Evolutionary conservation across 2,888 invertebrate species (phyloP), one percentile per base, ranked within the genome.

Genomic region (Bellardia pandia): DNA sequence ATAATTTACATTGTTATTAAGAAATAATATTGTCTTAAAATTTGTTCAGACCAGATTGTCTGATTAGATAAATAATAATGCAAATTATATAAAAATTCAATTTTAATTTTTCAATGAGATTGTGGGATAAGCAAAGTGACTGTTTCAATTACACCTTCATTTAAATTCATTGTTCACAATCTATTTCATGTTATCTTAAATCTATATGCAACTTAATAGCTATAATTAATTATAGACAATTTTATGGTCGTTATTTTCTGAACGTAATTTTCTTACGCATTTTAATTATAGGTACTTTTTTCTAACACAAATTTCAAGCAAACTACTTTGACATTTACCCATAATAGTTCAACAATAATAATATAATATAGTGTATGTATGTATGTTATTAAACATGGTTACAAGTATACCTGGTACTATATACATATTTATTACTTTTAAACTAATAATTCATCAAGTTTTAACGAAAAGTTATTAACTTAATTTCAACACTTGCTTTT

Each of bases 401-500:
- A n/a, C n/a, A n/a, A n/a, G n/a, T n/a, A n/a, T n/a, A n/a, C n/a
- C n/a, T n/a, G n/a, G n/a, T n/a, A n/a, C n/a, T n/a, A n/a, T n/a
- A n/a, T n/a, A n/a, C n/a, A n/a, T n/a, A n/a, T n/a, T n/a, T n/a
- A n/a, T n/a, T n/a, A n/a, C n/a, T n/a, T n/a, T n/a, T n/a, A n/a
- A n/a, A n/a, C n/a, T 75, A 58, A 81, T 75, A 81, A 74, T 75
- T 74, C n/a, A 75, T 81, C 56, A 60, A 75, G 45, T 75, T 75
- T 66, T 37, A 74, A 68, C 42, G 42, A 69, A 76, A 76, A 76
- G 53, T 76, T 76, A 71, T 85, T 87, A 84, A 81, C 81, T 74
- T 72, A 81, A 68, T 85, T 86, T 87, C 87, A 87, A 85, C 85
- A 81, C 81, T 81, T 64, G 45, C 40, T 69, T 7, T 69, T 74